A percentile compares a stretch with the other conserved stretches of the same genome.
Evolutionary conservation across 1,140 invertebrate species (phyloP).

Genomic region (Leptonema lineaticorne): DNA sequence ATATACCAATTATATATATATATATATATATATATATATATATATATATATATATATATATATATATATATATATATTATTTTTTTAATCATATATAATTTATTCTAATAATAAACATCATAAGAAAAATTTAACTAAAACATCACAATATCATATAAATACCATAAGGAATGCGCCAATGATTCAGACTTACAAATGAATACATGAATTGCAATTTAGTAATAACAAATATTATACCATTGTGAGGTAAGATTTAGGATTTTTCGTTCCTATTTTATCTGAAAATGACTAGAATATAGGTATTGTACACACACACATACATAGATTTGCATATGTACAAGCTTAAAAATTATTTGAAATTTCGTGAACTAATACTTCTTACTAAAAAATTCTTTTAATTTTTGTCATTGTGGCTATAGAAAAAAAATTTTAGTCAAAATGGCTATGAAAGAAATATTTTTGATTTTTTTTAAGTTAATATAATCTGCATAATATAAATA

Average conservation of each 20-base stretch:
- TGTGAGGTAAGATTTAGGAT: background rate
- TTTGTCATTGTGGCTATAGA: too few species aligned
- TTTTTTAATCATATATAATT: constrained; percentile 25
- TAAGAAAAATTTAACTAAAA: constrained; percentile 37
- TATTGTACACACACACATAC: too few species aligned
- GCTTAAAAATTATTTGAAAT: too few species aligned
- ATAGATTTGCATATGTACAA: background rate
- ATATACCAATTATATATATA: too few species aligned
- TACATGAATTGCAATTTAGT: background rate
- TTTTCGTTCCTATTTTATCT: constrained; percentile 21
- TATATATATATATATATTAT: constrained; percentile 19
- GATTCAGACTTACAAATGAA: constrained; percentile 14
- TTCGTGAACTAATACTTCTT: too few species aligned
- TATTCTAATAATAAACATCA: constrained; percentile 35
- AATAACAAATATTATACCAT: background rate
- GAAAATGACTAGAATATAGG: constrained; percentile 39
- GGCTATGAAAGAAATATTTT: too few species aligned
- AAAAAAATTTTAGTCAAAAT: too few species aligned
- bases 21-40: constrained; percentile 30
- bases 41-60: constrained; percentile 25
- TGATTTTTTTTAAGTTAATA: too few species aligned
- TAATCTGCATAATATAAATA: too few species aligned
- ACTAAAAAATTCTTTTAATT: too few species aligned
- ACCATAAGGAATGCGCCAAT: constrained; percentile 37
- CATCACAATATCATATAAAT: constrained; percentile 40